phyloP scores from a whole-genome alignment of 2,888 invertebrate genomes.

The Oxystoma pomonae region DNA sequence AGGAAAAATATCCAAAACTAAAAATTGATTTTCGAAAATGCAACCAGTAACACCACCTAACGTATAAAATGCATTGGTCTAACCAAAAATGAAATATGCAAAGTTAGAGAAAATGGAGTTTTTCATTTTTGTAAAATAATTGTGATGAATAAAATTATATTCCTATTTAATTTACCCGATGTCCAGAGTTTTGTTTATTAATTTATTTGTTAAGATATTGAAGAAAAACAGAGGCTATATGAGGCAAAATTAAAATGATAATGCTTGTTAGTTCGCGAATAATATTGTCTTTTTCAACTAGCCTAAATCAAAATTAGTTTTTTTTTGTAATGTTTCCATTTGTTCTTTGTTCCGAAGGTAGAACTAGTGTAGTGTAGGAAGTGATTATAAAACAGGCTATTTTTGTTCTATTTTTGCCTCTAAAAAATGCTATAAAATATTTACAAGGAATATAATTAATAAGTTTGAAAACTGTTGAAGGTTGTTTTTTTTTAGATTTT shows the following conservation, averaged over 20 bases:
- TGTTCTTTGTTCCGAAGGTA: too few relatives aligned
- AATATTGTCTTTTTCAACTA: too few relatives aligned
- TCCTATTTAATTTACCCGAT: conserved; percentile 14
- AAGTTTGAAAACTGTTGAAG: background rate
- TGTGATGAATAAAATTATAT: conserved; percentile 40
- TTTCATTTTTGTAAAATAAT: conserved; percentile 35
- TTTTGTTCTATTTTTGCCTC: background rate
- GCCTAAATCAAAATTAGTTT: too few relatives aligned
- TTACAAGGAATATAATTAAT: background rate
- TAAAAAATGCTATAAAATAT: background rate
- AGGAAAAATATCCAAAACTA: too few relatives aligned
- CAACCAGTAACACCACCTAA: too few relatives aligned
- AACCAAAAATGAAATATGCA: too few relatives aligned
- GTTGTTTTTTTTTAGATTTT: background rate
- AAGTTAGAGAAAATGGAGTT: too few relatives aligned
- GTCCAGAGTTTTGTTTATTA: background rate
- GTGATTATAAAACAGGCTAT: too few relatives aligned
- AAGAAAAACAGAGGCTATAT: background rate
- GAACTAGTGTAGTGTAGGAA: too few relatives aligned
- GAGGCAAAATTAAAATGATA: background rate
- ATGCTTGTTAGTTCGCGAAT: background rate
- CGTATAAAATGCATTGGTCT: too few relatives aligned
- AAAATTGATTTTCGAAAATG: too few relatives aligned
- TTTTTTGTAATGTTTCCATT: too few relatives aligned
- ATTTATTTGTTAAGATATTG: background rate